Conservation (phyloP, 1,140 invertebrate species). For the Drosophila pseudoananassae region DNA sequence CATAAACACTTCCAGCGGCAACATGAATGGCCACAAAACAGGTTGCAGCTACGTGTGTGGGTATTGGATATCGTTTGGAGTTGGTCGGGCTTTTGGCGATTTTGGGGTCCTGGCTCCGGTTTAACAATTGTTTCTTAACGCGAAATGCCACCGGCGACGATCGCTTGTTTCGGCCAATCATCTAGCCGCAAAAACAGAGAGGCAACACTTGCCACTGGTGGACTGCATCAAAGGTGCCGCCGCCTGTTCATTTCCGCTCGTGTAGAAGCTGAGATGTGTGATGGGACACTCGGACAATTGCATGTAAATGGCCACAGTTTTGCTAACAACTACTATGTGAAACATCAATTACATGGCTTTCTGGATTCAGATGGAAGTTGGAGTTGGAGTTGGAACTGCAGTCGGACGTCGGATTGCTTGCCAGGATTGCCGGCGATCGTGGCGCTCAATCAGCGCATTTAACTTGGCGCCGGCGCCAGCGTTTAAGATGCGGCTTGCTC, state of each 20-base stretch:
- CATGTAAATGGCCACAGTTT: constrained; percentile 72
- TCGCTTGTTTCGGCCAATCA: constrained; percentile 64
- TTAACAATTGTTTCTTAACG: constrained; percentile 80
- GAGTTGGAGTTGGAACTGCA: constrained; percentile 1
- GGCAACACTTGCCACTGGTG: constrained; percentile 45
- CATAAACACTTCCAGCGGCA: constrained; percentile 83
- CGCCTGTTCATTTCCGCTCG: constrained; percentile 58
- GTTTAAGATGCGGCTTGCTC: constrained; percentile 83
- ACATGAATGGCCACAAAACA: constrained; percentile 76
- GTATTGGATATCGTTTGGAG: constrained; percentile 28
- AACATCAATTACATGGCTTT: constrained; percentile 73
- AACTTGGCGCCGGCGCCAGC: constrained; percentile 80
- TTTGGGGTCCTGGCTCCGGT: constrained; percentile 40
- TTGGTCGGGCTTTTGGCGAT: constrained; percentile 3
- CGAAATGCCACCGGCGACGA: constrained; percentile 78
- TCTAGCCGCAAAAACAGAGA: constrained; percentile 16
- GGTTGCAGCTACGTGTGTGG: constrained; percentile 77
- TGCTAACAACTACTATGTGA: constrained; percentile 80
- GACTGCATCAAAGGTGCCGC: constrained; percentile 59
- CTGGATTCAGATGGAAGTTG: background rate
- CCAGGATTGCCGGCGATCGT: constrained; percentile 53
- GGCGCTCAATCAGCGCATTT: constrained; percentile 79
- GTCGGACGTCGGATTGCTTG: constrained; percentile 26
- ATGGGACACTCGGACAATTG: constrained; percentile 62
- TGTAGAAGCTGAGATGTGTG: constrained; percentile 57